A percentile compares a stretch with the other conserved stretches of the same genome.
phyloP scores from a whole-genome alignment of 1,140 invertebrate species.

The Drosophila setifemur region DNA sequence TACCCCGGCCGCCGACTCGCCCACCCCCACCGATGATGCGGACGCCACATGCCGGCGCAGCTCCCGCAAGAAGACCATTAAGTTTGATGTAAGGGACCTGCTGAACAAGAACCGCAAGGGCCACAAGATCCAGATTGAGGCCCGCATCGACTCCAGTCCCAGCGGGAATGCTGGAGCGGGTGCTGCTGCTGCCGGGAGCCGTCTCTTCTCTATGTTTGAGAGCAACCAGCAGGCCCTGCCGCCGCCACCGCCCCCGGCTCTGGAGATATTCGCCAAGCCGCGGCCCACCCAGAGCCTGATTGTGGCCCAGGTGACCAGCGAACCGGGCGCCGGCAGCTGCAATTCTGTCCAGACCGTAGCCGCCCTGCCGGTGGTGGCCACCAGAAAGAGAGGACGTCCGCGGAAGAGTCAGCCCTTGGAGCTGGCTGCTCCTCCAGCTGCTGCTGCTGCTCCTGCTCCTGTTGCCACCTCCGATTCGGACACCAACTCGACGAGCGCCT shows the following conservation, averaged over 20 bases:
- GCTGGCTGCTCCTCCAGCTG: too few relatives aligned
- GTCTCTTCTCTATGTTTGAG: constrained; percentile 45
- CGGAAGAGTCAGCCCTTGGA: constrained; percentile 10
- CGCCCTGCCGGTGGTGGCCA: not conserved
- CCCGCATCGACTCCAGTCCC: constrained; percentile 68
- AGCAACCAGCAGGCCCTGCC: not conserved
- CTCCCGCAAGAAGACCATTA: constrained; percentile 71
- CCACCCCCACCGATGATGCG: not conserved
- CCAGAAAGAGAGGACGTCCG: constrained; percentile 34
- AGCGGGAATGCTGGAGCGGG: not conserved
- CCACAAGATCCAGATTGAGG: constrained; percentile 73
- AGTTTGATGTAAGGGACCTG: constrained; percentile 73
- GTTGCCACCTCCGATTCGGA: constrained; percentile 41
- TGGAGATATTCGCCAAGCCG: constrained; percentile 55
- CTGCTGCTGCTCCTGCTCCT: not conserved
- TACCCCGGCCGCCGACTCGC: not conserved
- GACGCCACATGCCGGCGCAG: constrained; percentile 56
- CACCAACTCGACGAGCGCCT: constrained; percentile 32
- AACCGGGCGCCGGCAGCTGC: constrained; percentile 4
- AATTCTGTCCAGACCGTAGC: not conserved
- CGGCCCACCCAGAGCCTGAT: constrained; percentile 55
- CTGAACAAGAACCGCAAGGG: constrained; percentile 68
- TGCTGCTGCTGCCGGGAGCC: not conserved
- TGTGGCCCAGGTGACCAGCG: constrained; percentile 60
- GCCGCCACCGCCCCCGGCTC: constrained; percentile 9